A percentile compares a stretch with the other conserved stretches of the same genome.
phyloP scores from a whole-genome alignment of 2,888 invertebrate species.

The Coleophora deauratella region DNA sequence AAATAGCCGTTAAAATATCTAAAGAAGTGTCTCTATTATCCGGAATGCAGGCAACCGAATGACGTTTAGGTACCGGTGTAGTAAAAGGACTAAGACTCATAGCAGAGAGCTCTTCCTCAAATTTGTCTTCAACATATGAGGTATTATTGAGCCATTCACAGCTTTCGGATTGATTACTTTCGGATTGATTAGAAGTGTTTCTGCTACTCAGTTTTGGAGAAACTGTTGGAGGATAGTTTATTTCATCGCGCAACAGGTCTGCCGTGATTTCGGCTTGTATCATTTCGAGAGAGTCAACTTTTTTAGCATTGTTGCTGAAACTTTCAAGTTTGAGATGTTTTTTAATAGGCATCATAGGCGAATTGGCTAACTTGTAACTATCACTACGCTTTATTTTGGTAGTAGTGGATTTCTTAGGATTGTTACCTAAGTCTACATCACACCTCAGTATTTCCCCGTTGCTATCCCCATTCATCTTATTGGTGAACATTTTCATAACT shows the following conservation, averaged over 20 bases:
- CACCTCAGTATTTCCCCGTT: conserved; percentile 25
- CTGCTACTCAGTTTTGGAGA: conserved; percentile 69
- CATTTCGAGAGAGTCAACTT: conserved; percentile 68
- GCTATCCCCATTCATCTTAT: conserved; percentile 39
- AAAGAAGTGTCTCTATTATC: conserved; percentile 52
- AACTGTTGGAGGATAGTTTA: conserved; percentile 80
- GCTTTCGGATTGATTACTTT: conserved; percentile 44
- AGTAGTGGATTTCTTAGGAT: conserved; percentile 31
- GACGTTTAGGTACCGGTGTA: conserved; percentile 57
- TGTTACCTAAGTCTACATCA: conserved; percentile 20
- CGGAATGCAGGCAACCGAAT: conserved; percentile 52
- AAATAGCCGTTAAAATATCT: conserved; percentile 59
- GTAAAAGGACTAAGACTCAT: conserved; percentile 60
- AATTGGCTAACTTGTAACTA: conserved; percentile 88
- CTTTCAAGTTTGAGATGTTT: conserved; percentile 71
- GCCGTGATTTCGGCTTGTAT: conserved; percentile 76
- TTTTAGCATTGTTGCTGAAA: conserved; percentile 56
- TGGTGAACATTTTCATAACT: conserved; percentile 63
- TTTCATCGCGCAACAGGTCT: conserved; percentile 78
- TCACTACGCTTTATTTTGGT: conserved; percentile 84
- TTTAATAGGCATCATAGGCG: conserved; percentile 78
- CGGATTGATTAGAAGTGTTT: conserved; percentile 13
- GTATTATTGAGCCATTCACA: conserved; percentile 39
- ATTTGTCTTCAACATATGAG: conserved; percentile 39
- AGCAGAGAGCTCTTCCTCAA: conserved; percentile 54